These are phyloP conservation scores for Danaus melanippus DNA, from an alignment of 1,140 invertebrate genomes.

Conservation along the genomic window DNA sequence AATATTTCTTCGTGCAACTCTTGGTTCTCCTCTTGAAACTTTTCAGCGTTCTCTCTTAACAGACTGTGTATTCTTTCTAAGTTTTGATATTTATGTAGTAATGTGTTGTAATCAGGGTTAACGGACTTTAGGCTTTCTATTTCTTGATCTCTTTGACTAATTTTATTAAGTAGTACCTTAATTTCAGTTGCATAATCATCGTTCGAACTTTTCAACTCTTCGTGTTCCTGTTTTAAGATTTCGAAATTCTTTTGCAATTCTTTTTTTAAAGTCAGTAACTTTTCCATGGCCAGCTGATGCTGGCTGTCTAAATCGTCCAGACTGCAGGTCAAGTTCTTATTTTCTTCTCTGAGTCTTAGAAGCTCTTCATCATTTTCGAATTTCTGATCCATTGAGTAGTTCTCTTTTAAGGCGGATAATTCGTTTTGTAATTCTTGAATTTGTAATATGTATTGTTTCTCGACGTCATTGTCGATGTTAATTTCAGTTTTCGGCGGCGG, in stretches of 20 bases:
- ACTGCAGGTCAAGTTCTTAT: conserved; percentile 72
- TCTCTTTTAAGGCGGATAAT: conserved; percentile 58
- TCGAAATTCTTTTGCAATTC: conserved; percentile 77
- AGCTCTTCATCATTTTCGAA: conserved; percentile 39
- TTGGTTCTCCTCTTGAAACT: conserved; percentile 68
- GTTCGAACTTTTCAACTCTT: conserved; percentile 69
- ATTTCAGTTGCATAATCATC: conserved; percentile 61
- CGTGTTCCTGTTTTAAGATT: conserved; percentile 71
- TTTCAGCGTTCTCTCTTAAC: conserved; percentile 62
- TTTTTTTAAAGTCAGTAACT: conserved; percentile 75
- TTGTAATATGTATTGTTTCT: conserved; percentile 47
- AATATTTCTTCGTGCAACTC: conserved; percentile 68
- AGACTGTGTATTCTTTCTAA: conserved; percentile 62
- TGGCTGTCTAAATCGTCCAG: conserved; percentile 83
- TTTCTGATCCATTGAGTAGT: conserved; percentile 27
- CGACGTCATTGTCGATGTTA: conserved; percentile 31
- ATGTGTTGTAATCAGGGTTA: conserved; percentile 50
- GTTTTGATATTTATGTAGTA: conserved; percentile 66
- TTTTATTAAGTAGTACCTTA: conserved; percentile 61
- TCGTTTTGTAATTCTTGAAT: conserved; percentile 54
- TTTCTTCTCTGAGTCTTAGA: conserved; percentile 64
- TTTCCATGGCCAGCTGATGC: conserved; percentile 79
- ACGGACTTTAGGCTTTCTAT: conserved; percentile 40
- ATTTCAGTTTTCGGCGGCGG: conserved; percentile 44
- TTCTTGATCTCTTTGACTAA: conserved; percentile 65